Evolutionary conservation across 2,113 vertebrate genomes (phyloP), one percentile per base, ranked within the genome.

Genomic region (Apodemus speciosus): DNA sequence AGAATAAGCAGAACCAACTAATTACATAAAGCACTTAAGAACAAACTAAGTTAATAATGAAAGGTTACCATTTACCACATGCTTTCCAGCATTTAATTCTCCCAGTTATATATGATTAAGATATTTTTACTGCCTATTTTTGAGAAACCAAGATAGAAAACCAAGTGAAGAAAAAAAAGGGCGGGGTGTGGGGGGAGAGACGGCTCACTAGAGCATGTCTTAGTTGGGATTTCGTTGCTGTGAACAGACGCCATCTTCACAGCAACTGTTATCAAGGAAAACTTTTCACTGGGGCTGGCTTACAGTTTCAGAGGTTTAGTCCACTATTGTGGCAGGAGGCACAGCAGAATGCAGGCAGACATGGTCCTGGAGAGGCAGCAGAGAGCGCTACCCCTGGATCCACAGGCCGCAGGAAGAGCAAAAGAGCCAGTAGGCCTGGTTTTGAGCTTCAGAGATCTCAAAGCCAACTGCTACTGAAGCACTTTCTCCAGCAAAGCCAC

Each of bases 81-180:
- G 20, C 58, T 69, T 75, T 46, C 68, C 53, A 80, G n/a, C 25
- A 71, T 69, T 93, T 79, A 92, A 91, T 79, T 4, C n/a, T 89
- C 46, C 71, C 8, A 43, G 38, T 56, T 71, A 49, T 46, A 6
- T 80, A 56, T 60, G 32, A 87, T 60, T 73, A 69, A 91, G 30
- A 62, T 81, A 68, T 16, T 56, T 92, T 87, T 72, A 69, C 38
- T 93, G 93, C 10, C 13, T 62, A 35, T 51, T 93, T 90, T 91
- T 87, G 58, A 95, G 46, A 91, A 94, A 91, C 93, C 38, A 92
- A 92, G 93, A 88, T 84, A 14, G 9, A 93, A 93, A 87, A 20
- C 20, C n/a, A n/a, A 56, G n/a, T 35, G 30, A 43, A 40, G 23
- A 21, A 58, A 23, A 60, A 18, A 15, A 15, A 18, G 14, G 14